Base-by-base conservation (phyloP, 2,797 vertebrate genomes). In the Rallus crepitans region DNA sequence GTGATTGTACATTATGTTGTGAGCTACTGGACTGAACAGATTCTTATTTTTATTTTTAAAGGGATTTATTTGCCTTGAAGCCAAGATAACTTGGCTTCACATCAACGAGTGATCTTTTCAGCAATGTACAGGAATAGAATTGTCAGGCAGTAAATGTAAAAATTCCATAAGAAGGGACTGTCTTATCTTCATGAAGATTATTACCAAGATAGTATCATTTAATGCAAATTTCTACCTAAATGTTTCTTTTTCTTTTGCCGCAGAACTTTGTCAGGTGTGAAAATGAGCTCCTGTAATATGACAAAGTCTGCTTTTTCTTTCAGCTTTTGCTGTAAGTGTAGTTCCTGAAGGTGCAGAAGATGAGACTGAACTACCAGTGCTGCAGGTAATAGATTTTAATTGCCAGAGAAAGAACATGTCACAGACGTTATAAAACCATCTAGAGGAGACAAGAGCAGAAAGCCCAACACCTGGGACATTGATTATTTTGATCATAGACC, bases 381-480 rank as follows among this genome's bases (percentile, higher is more conserved):
- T 95, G 71, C 96, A 98, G 98, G 98, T 98, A 98, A 92, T 94
- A 55, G 76, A 89, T 94, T 93, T 69, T 92, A 76, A 76, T 68
- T 76, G 45, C 87, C 17, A 55, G 39, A 94, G 60, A 35, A 84
- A 28, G 48, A 79, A 52, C 24, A 8, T 90, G 86, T 95, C 76
- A 70, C 42, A 53, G 65, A 48, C 24, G 24, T 77, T 56, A 56
- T 60, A 64, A 87, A 88, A 66, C 79, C 33, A 84, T 60, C 25
- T 75, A 45, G 39, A 72, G 76, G 85, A 86, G 56, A 79, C 15
- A 39, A 53, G 48, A 90, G 42, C 57, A 89, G 69, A 78, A 92
- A 94, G 81, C 82, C 48, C 42, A 81, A 61, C 28, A 31, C 56
- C 20, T 72, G 20, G 88, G 79, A 37, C 50, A 47, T 52, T 53